Base-by-base conservation (phyloP, 2,888 invertebrate genomes). In the Phanerotoma sp. region DNA sequence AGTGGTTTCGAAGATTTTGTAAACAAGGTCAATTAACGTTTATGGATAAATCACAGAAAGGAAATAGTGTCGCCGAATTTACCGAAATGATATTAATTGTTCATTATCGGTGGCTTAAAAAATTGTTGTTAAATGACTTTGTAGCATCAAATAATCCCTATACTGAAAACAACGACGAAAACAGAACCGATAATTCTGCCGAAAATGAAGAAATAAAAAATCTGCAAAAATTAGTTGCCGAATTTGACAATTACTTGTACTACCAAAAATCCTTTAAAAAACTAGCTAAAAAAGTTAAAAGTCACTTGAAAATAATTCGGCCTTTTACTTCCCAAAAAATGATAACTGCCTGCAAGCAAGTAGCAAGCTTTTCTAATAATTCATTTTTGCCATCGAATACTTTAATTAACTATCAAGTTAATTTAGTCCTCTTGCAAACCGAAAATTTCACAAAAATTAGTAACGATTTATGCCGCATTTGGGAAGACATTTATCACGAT, bases 91-190 rank as follows among this genome's bases (percentile, higher is more conserved):
- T 57, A 78, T 82, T 84, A n/a, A 79, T 84, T 61, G 79, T 89
- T 10, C 89, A 91, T 69, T 87, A 84, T 65, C 87, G 85, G 73
- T 91, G 91, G 91, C 71, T 91, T 32, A 76, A 81, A 15, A 91
- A 91, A 70, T 80, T 68, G 21, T 46, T 74, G 32, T 40, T 75
- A 81, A 13, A 90, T 91, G 70, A 80, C 67, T 28, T 47, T 73
- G 7, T 66, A 66, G 3, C 63, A 61, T 5, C 38, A 71, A 55
- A 64, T 4, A n/a, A n/a, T n/a, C n/a, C n/a, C n/a, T n/a, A n/a
- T n/a, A n/a, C n/a, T n/a, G n/a, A n/a, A n/a, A n/a, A n/a, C n/a
- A n/a, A n/a, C n/a, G n/a, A n/a, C n/a, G n/a, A n/a, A n/a, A n/a
- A n/a, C n/a, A 32, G 59, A 28, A 40, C 38, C 4, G 10, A 35